Evolutionary conservation across 2,113 vertebrate genomes (phyloP), one percentile per base, ranked within the genome.

Genomic region (Marcusenius ussheri): DNA sequence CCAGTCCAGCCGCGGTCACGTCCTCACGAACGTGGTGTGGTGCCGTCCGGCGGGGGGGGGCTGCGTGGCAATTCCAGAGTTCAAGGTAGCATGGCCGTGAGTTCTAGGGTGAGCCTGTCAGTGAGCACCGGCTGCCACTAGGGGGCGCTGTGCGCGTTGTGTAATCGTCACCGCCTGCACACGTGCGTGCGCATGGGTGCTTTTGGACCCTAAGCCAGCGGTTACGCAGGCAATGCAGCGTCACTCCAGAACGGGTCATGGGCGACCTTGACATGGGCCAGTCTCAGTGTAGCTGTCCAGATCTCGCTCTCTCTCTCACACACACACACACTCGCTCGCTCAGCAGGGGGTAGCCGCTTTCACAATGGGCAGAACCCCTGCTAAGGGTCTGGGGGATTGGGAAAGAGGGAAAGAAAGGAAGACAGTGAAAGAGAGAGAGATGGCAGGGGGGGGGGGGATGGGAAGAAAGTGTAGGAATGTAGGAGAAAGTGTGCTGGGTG

Each of bases 101-200:
- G 24, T 66, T 66, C 58, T n/a, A 9, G n/a, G 3, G n/a, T 11
- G 3, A 66, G 62, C n/a, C 62, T 13, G 27, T 70, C n/a, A 70
- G 62, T 31, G 62, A 70, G 62, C 9, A 1, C 9, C 3, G n/a
- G n/a, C 27, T 11, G n/a, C 3, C 62, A 70, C 27, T 27, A 13
- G 62, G 62, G 10, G n/a, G 62, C n/a, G 10, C 10, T 31, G 62
- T 27, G 27, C 62, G 1, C n/a, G n/a, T 70, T 31, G 31, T 31
- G n/a, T 62, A 27, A 86, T 80, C 47, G 21, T 6, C 45, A 84
- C 83, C 47, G 45, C 8, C 31, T 84, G 83, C 11, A 35, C 35
- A 39, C 46, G 31, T 83, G 31, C 13, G 45, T 62, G 42, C 77
- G 93, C 91, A 86, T 91, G 88, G 90, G 90, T 90, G 88, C 90